phyloP scores from a whole-genome alignment of 2,113 vertebrate species.

The Nycticebus coucang region DNA sequence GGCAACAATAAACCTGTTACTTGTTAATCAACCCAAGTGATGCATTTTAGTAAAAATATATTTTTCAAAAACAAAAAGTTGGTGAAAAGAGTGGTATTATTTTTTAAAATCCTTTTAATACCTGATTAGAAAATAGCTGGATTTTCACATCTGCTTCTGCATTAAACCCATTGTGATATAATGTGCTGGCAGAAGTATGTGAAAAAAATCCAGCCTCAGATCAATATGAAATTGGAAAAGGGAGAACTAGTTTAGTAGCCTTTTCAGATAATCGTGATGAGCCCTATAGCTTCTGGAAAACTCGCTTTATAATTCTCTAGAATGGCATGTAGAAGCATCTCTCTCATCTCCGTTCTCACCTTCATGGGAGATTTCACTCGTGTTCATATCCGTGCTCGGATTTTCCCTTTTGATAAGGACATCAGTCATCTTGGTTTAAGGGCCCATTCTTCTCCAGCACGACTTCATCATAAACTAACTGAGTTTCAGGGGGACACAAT shows the following conservation, averaged over 20 bases:
- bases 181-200: neutral
- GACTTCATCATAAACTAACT: neutral
- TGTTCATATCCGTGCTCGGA: neutral
- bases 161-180: neutral
- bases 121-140: neutral
- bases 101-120: conserved; percentile 11
- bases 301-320: too few species aligned
- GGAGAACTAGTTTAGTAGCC: neutral
- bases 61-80: conserved; percentile 2
- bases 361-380: neutral
- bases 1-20: neutral
- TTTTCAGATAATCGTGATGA: neutral
- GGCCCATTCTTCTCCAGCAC: too few species aligned
- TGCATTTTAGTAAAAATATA: neutral
- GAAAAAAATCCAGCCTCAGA: neutral
- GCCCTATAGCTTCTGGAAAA: neutral
- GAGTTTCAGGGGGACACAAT: neutral
- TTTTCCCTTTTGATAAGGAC: neutral
- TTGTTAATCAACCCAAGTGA: neutral
- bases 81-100: neutral
- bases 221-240: neutral
- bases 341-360: neutral
- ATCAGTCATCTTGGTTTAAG: neutral
- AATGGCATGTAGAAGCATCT: neutral
- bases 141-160: neutral